Percentiles rank a stretch among this genome's conserved stretches.
phyloP scores from a whole-genome alignment of 2,888 invertebrate genomes.

The Kryphioiulus occultus region DNA sequence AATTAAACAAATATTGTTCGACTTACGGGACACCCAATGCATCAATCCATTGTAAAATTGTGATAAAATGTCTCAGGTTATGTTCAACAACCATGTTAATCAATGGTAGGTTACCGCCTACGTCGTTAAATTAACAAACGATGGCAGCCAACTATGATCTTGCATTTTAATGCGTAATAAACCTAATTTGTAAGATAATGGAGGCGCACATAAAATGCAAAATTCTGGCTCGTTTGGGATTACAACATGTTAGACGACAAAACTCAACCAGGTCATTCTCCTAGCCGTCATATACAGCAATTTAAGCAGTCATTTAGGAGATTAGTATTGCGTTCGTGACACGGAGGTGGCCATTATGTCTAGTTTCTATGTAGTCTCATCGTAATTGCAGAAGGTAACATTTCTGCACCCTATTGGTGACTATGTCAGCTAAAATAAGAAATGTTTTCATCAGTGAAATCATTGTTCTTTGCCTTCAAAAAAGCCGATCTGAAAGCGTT shows the following conservation, averaged over 20 bases:
- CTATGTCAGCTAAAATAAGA: too few relatives aligned
- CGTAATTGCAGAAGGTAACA: not conserved
- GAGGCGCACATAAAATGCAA: not conserved
- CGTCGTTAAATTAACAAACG: slow-evolving; percentile 8
- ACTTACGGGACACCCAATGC: too few relatives aligned
- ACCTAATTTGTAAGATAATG: slow-evolving; percentile 33
- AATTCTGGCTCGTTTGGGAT: not conserved
- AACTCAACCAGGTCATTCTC: not conserved
- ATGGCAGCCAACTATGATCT: not conserved
- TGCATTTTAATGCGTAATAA: not conserved
- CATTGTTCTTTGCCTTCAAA: too few relatives aligned
- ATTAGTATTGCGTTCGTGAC: slow-evolving; percentile 24
- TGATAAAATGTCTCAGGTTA: too few relatives aligned
- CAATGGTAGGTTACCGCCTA: not conserved
- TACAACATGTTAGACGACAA: not conserved
- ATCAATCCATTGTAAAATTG: too few relatives aligned
- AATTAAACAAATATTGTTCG: too few relatives aligned
- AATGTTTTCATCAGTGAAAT: not conserved
- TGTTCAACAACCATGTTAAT: not conserved
- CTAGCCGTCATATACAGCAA: not conserved
- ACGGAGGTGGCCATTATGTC: not conserved
- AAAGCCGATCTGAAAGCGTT: too few relatives aligned
- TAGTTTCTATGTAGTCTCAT: not conserved
- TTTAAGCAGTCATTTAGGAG: slow-evolving; percentile 10
- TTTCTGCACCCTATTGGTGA: not conserved